Percentiles rank a stretch among this genome's conserved stretches.
phyloP scores from a whole-genome alignment of 2,113 vertebrate species.

The Poecilia latipinna region DNA sequence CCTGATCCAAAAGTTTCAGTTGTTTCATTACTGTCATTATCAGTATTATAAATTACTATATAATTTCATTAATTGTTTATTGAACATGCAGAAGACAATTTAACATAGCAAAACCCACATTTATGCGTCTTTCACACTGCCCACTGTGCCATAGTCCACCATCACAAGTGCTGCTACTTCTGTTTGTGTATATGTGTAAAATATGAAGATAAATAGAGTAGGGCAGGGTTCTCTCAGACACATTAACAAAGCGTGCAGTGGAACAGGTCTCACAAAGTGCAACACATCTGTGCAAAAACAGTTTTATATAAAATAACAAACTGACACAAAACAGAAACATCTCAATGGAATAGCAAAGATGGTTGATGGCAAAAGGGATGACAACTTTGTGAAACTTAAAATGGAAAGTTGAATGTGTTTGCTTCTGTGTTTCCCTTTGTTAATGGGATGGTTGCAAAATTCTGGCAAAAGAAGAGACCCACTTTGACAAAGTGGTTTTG shows the following conservation, averaged over 20 bases:
- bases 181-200: background rate
- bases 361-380: constrained; percentile 1
- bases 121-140: background rate
- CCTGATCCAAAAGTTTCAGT: too few species aligned
- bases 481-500: constrained; percentile 2
- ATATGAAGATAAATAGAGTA: constrained; percentile 49
- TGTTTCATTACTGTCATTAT: too few species aligned
- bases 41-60: too few species aligned
- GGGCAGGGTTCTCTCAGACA: constrained; percentile 51
- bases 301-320: constrained; percentile 62
- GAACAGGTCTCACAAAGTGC: constrained; percentile 44
- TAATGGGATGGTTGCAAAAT: constrained; percentile 25
- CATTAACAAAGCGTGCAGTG: constrained; percentile 63
- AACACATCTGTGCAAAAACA: constrained; percentile 55
- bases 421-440: constrained; percentile 9
- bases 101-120: background rate
- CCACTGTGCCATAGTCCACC: constrained; percentile 7
- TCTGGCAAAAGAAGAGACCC: constrained; percentile 34
- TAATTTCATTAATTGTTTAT: too few species aligned
- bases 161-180: constrained; percentile 3
- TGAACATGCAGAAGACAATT: background rate
- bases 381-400: constrained; percentile 38
- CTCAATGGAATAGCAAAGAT: constrained; percentile 58
- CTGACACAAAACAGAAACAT: constrained; percentile 75
- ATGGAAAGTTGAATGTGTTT: background rate